A percentile compares a stretch with the other conserved stretches of the same genome.
phyloP scores from a whole-genome alignment of 2,888 invertebrate species.

The Minunthozetes semirufus region DNA sequence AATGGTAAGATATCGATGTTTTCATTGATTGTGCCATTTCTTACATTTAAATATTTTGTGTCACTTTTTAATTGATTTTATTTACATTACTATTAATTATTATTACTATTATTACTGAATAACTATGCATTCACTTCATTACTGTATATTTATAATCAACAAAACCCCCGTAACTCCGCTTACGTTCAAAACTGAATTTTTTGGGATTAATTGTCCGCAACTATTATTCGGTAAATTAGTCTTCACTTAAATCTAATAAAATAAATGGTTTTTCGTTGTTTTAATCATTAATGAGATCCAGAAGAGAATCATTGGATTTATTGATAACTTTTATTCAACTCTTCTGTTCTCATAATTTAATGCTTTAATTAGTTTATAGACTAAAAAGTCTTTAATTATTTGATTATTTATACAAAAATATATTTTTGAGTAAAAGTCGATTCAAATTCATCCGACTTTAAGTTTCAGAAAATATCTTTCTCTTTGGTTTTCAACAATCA shows the following conservation, averaged over 20 bases:
- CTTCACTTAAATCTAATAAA: neutral
- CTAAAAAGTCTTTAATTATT: too few relatives aligned
- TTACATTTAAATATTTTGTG: neutral
- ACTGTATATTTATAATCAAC: neutral
- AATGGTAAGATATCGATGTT: neutral
- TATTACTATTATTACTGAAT: too few relatives aligned
- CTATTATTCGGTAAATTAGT: neutral
- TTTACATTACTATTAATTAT: neutral
- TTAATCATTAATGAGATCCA: neutral
- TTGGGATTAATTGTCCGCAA: constrained; percentile 2
- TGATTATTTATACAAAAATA: neutral
- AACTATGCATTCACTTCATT: constrained; percentile 9
- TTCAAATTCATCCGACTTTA: too few relatives aligned
- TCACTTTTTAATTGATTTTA: neutral
- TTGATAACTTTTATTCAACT: too few relatives aligned
- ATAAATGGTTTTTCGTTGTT: neutral
- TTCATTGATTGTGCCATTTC: neutral
- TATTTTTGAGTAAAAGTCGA: too few relatives aligned
- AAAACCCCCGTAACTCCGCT: neutral
- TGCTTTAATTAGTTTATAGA: too few relatives aligned
- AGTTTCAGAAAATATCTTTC: too few relatives aligned
- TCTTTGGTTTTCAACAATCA: too few relatives aligned
- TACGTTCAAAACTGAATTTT: neutral
- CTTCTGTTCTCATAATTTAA: too few relatives aligned
- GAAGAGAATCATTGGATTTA: neutral